These are phyloP conservation scores for Pipra filicauda DNA, from an alignment of 2,113 vertebrate genomes.

Conservation along the genomic window DNA sequence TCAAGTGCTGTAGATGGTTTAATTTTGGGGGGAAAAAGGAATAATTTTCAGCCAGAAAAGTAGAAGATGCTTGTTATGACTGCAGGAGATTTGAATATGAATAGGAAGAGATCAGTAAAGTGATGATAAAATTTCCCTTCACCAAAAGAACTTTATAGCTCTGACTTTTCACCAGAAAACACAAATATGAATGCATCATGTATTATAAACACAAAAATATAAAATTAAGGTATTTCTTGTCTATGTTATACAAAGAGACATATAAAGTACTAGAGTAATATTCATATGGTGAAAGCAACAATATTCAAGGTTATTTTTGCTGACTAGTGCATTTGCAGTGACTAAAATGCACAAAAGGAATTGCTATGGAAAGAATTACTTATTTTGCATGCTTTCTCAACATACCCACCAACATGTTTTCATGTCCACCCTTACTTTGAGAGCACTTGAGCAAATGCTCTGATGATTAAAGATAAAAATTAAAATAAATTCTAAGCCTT, in stretches of 20 bases:
- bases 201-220: not conserved
- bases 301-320: not conserved
- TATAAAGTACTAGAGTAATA: not conserved
- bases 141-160: not conserved
- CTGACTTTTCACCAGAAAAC: not conserved
- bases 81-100: not conserved
- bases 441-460: not conserved
- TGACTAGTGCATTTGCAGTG: not conserved
- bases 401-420: not conserved
- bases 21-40: accelerated
- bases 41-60: not conserved
- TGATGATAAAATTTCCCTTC: not conserved
- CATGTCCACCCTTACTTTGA: not conserved
- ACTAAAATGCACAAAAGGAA: not conserved
- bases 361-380: not conserved
- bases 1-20: not conserved
- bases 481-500: not conserved
- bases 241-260: not conserved
- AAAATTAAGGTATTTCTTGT: not conserved
- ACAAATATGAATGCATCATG: not conserved
- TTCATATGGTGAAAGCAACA: not conserved
- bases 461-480: not conserved
- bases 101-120: not conserved
- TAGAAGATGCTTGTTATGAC: not conserved
- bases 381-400: not conserved